Percentiles rank a stretch among this genome's conserved stretches.
Conservation (phyloP, 2,888 invertebrate genomes). For the Ferrisia virgata region DNA sequence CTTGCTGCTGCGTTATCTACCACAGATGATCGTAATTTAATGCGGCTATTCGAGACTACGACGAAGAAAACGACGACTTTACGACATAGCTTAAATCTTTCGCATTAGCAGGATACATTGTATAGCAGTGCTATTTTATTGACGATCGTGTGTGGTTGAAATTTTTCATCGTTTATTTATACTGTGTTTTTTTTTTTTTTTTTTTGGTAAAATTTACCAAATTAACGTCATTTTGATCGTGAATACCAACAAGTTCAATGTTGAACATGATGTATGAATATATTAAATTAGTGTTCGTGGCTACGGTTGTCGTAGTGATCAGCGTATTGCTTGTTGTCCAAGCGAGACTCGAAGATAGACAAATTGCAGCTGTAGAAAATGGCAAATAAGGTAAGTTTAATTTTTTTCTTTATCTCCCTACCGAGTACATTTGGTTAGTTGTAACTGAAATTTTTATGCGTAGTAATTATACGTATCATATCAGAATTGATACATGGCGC, state of each 20-base stretch:
- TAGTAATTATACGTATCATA: too few species aligned
- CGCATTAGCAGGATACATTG: neutral
- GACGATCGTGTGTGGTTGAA: neutral
- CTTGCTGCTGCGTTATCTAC: neutral
- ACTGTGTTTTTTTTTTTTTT: too few species aligned
- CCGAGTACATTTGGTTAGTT: too few species aligned
- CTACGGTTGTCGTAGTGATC: neutral
- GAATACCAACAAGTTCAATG: neutral
- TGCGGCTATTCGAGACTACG: neutral
- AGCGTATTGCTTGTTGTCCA: neutral
- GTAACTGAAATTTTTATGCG: too few species aligned
- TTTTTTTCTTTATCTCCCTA: too few species aligned
- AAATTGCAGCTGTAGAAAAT: neutral
- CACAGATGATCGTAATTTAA: neutral
- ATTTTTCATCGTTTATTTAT: too few species aligned
- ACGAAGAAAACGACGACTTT: neutral
- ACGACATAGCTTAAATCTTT: neutral
- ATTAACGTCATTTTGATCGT: neutral
- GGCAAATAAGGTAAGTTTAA: neutral
- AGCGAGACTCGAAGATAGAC: neutral
- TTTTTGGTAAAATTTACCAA: neutral
- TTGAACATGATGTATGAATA: slow-evolving; percentile 3
- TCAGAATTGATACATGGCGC: too few species aligned
- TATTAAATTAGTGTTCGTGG: neutral
- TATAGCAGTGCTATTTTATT: neutral